These are phyloP conservation scores for Lutraria lutraria DNA, from an alignment of 2,888 invertebrate species.

Conservation along the genomic window DNA sequence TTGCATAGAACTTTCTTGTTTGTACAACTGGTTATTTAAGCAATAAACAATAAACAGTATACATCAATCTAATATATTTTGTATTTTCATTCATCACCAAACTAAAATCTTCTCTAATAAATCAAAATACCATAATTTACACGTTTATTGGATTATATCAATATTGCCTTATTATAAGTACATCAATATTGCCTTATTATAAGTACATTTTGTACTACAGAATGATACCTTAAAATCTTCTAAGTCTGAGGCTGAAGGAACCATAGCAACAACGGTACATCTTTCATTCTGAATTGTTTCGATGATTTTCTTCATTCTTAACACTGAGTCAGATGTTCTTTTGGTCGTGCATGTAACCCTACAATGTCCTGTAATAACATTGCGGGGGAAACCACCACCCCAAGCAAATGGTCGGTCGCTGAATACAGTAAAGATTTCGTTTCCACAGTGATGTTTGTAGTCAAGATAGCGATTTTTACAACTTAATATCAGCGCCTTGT, in stretches of 20 bases:
- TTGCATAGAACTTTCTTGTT: no score
- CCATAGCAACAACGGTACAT: neutral
- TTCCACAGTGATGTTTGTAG: neutral
- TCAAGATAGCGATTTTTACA: neutral
- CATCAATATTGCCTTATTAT: no score
- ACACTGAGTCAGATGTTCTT: neutral
- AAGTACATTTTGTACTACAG: no score
- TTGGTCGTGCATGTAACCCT: neutral
- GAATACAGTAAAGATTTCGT: neutral
- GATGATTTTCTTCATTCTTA: neutral
- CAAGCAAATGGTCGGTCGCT: neutral
- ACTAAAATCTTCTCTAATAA: no score
- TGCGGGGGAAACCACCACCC: neutral
- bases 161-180: no score
- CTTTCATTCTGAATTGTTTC: neutral
- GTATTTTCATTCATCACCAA: no score
- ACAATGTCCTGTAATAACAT: neutral
- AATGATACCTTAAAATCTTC: neutral
- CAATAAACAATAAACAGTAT: no score
- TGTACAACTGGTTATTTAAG: no score
- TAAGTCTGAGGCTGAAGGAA: neutral
- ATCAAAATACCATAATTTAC: no score
- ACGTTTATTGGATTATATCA: no score
- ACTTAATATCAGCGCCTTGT: neutral
- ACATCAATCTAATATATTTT: no score